Percentiles rank a stretch among this genome's conserved stretches.
Evolutionary conservation across 2,888 invertebrate species (phyloP).

Genomic region (Tholera decimalis): DNA sequence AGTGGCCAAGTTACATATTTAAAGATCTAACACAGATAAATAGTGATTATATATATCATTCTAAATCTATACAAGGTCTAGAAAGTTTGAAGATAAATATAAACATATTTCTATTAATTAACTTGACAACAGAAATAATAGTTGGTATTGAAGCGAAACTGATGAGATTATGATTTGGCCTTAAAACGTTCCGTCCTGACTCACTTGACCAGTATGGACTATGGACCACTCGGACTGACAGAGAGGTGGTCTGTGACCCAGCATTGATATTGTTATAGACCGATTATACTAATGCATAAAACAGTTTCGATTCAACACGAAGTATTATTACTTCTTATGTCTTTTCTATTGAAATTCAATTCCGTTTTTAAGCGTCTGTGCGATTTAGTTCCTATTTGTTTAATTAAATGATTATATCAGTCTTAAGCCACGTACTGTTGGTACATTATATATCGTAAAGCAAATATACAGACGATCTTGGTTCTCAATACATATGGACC

Average conservation of each 20-base stretch:
- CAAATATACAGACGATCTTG: conserved; percentile 32
- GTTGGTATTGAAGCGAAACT: neutral
- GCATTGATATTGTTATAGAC: neutral
- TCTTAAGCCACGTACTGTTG: conserved; percentile 58
- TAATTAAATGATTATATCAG: conserved; percentile 60
- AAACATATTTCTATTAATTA: conserved; percentile 7
- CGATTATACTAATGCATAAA: neutral
- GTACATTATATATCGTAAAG: conserved; percentile 45
- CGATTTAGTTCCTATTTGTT: conserved; percentile 42
- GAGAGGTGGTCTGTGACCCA: neutral
- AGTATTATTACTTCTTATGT: conserved; percentile 2
- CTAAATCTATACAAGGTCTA: conserved; percentile 38
- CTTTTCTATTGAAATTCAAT: conserved; percentile 48
- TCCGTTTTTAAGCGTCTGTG: conserved; percentile 52
- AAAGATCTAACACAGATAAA: conserved; percentile 20
- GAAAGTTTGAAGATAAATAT: conserved; percentile 38
- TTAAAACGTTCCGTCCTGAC: too few relatives aligned
- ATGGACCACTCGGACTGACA: neutral
- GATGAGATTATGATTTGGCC: neutral
- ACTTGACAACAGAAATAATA: conserved; percentile 9
- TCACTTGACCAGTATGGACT: neutral
- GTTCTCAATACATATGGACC: conserved; percentile 15
- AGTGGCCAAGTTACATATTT: conserved; percentile 6
- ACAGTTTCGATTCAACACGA: conserved; percentile 4
- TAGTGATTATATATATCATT: conserved; percentile 28